Evolutionary conservation across 2,113 vertebrate genomes (phyloP).

Genomic region (Xenopus laevis): DNA sequence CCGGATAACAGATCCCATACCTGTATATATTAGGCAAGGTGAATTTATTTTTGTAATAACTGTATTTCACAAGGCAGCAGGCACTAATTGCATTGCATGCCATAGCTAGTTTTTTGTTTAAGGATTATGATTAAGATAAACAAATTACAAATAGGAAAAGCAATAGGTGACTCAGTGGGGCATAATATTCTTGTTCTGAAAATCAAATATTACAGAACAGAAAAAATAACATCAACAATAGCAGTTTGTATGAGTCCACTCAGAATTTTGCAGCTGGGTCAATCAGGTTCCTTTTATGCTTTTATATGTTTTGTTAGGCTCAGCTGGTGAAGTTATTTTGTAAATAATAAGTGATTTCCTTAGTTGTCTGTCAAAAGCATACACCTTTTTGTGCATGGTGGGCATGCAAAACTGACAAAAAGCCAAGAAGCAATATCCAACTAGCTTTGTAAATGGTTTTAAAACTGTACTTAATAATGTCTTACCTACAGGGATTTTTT

Average conservation of each 20-base stretch:
- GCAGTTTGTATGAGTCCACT: conserved; percentile 66
- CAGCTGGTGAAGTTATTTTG: conserved; percentile 37
- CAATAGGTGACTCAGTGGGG: conserved; percentile 34
- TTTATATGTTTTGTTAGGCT: conserved; percentile 63
- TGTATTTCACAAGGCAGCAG: conserved; percentile 5
- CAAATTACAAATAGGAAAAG: conserved; percentile 36
- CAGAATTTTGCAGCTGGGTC: conserved; percentile 54
- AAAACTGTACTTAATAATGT: conserved; percentile 16
- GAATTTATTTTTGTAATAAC: conserved; percentile 9
- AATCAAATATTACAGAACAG: conserved; percentile 63
- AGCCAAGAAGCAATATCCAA: conserved; percentile 30
- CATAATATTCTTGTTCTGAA: conserved; percentile 39
- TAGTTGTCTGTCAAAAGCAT: conserved; percentile 35
- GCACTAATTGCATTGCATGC: not conserved
- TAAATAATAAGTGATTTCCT: conserved; percentile 41
- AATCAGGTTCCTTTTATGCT: conserved; percentile 62
- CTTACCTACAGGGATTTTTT: conserved; percentile 22
- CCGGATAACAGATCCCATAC: too few relatives aligned
- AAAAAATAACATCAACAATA: conserved; percentile 73
- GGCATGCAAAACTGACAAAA: conserved; percentile 29
- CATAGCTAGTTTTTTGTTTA: conserved; percentile 25
- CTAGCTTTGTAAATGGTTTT: conserved; percentile 33
- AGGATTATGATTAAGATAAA: conserved; percentile 38
- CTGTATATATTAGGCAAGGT: conserved; percentile 3
- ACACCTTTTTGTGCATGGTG: conserved; percentile 17